phyloP scores from a whole-genome alignment of 1,140 invertebrate genomes.

The Marisa cornuarietis region DNA sequence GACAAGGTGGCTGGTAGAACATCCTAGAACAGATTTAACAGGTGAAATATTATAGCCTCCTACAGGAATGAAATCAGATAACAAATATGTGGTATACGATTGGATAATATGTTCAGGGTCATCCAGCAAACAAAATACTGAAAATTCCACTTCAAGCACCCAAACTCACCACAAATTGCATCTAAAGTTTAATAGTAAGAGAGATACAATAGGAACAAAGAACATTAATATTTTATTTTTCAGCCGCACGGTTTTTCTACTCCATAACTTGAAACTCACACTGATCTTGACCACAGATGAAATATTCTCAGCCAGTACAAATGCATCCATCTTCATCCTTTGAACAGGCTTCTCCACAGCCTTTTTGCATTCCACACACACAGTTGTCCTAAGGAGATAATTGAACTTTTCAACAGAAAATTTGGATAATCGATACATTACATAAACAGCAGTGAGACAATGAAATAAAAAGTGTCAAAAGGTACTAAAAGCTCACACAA shows the following conservation, averaged over 20 bases:
- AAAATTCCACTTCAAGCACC: too few species aligned
- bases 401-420: neutral
- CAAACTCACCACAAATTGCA: too few species aligned
- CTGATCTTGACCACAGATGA: conserved; percentile 7
- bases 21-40: too few species aligned
- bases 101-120: too few species aligned
- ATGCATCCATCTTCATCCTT: conserved; percentile 25
- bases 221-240: neutral
- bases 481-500: neutral
- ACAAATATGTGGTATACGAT: too few species aligned
- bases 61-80: too few species aligned
- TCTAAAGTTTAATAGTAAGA: neutral
- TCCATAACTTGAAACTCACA: neutral
- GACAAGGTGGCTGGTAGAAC: too few species aligned
- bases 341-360: conserved; percentile 9
- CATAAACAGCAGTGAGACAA: neutral
- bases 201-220: neutral
- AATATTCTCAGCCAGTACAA: neutral
- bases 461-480: neutral
- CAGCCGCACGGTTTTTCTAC: neutral
- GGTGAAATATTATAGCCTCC: too few species aligned
- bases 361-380: conserved; percentile 10
- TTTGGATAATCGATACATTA: neutral
- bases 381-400: neutral
- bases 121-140: too few species aligned